phyloP scores from a whole-genome alignment of 1,140 invertebrate species.

The Ladona fulva region DNA sequence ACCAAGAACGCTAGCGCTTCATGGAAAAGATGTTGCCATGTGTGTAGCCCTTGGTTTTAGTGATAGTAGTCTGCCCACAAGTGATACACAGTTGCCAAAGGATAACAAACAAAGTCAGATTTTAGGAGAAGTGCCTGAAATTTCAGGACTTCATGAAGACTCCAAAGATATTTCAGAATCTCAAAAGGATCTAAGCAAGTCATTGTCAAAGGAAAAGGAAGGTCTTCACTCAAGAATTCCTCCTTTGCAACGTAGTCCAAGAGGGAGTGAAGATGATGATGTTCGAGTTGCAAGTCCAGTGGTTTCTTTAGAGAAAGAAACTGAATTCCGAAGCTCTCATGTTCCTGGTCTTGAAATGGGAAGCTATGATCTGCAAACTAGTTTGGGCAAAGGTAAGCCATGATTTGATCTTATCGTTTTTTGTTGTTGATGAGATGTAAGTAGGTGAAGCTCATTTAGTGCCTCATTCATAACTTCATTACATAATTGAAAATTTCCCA shows the following conservation, averaged over 20 bases:
- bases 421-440: too few relatives aligned
- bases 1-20: neutral
- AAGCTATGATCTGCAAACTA: neutral
- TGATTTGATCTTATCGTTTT: too few relatives aligned
- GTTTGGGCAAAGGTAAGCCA: neutral
- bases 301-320: neutral
- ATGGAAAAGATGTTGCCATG: neutral
- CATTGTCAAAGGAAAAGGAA: neutral
- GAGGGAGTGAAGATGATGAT: neutral
- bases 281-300: neutral
- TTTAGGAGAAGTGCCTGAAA: neutral
- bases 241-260: neutral
- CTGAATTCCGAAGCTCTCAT: constrained; percentile 10
- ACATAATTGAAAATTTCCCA: too few relatives aligned
- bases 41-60: neutral
- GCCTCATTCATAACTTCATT: too few relatives aligned
- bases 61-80: neutral
- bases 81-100: neutral
- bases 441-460: too few relatives aligned
- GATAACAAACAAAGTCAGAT: neutral
- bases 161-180: neutral
- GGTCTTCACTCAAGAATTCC: neutral
- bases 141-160: neutral
- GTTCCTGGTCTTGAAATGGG: neutral
- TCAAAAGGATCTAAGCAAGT: neutral